Conservation (phyloP, 2,797 vertebrate species). For the Halcyon badia region DNA sequence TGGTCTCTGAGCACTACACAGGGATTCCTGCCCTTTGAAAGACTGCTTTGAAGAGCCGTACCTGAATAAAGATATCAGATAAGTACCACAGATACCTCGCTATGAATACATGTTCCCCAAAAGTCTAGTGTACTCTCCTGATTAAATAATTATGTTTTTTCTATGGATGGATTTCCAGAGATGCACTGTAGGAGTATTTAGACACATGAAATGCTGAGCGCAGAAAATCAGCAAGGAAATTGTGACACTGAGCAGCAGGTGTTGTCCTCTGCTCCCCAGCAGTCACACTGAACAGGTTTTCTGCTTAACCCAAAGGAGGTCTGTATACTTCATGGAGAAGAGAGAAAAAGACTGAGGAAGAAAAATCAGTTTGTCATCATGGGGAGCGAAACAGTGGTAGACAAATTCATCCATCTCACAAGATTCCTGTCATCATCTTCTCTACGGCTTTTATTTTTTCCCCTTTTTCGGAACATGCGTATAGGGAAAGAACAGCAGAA, state of each 20-base stretch:
- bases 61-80: not conserved
- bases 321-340: not conserved
- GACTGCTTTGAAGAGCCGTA: not conserved
- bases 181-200: not conserved
- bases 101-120: not conserved
- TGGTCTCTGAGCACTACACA: not conserved
- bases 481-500: not conserved
- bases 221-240: not conserved
- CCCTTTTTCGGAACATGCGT: not conserved
- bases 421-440: not conserved
- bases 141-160: not conserved
- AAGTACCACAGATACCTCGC: not conserved
- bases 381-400: not conserved
- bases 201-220: not conserved
- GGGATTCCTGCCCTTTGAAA: constrained; percentile 41
- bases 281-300: not conserved
- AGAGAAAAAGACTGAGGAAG: not conserved
- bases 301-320: not conserved
- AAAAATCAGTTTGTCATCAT: not conserved
- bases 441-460: not conserved
- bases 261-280: not conserved
- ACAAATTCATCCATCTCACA: not conserved
- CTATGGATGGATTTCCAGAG: not conserved
- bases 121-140: not conserved
- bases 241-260: not conserved